Evolutionary conservation across 2,888 invertebrate species (phyloP), one percentile per base, ranked within the genome.

Genomic region (Calephelis perditalis): DNA sequence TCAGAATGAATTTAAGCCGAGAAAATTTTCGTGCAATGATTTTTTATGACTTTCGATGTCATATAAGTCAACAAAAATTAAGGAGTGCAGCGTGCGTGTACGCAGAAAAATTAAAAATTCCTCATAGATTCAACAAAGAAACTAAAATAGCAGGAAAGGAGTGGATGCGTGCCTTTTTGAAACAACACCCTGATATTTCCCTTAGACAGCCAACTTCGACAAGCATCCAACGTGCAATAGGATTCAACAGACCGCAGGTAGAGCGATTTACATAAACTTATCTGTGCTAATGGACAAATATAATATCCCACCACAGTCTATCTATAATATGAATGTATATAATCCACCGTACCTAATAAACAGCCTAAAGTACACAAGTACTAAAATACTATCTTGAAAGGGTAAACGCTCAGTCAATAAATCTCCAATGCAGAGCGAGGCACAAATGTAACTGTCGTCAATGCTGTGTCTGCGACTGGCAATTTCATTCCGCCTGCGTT

Each of bases 401-500:
- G 52, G 52, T 5, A 52, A 52, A 52, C 52, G 26, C 26, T 35
- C 52, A 52, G 11, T 52, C 4, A 35, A 10, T 52, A 52, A 35
- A 52, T 52, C 9, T 52, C 35, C 1, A 52, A 35, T 35, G 52
- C 52, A 69, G 58, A 58, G 45, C 70, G 57, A 58, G 72, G 37
- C 49, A 57, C 67, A 64, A 56, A 65, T 43, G 67, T 67, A 0
- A 70, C 66, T 57, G 60, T 67, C n/a, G 61, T 68, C 12, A 65
- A 66, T 49, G 66, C 64, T 54, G 67, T 68, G 49, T 70, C 57
- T 65, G 66, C 65, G 12, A 61, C 71, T 52, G 74, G 73, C 7
- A 37, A 63, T 11, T 75, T 71, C 65, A 49, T 76, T 43, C 72
- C 74, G 63, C 73, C 76, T 3, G 71, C 67, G 67, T 65, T 73